These are phyloP conservation scores for Cryptomyrus ogoouensis DNA, from an alignment of 2,113 vertebrate species.

Conservation along the genomic window DNA sequence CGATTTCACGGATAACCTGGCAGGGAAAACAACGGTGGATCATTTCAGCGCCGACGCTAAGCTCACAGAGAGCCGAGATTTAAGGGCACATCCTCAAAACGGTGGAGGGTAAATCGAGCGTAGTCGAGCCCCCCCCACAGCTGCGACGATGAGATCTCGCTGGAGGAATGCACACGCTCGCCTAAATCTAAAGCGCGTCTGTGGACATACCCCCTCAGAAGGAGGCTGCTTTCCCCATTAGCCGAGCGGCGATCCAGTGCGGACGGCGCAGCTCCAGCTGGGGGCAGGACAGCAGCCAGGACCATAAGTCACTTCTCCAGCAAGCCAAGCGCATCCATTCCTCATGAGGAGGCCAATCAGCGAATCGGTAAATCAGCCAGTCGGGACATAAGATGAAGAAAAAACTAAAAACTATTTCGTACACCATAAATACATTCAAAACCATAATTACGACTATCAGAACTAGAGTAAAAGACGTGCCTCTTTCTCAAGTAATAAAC, in stretches of 20 bases:
- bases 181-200: not conserved
- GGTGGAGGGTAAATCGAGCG: not conserved
- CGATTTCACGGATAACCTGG: not conserved
- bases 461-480: not conserved
- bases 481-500: not conserved
- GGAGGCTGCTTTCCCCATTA: slow-evolving; percentile 56
- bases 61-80: not conserved
- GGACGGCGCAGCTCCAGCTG: slow-evolving; percentile 54
- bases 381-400: slow-evolving; percentile 27
- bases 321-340: slow-evolving; percentile 37
- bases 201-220: slow-evolving; percentile 3
- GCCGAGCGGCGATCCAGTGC: slow-evolving; percentile 40
- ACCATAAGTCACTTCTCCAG: slow-evolving; percentile 47
- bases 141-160: not conserved
- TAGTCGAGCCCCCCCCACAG: not conserved
- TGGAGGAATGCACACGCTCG: slow-evolving; percentile 4
- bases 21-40: not conserved
- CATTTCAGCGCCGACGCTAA: not conserved
- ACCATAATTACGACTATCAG: slow-evolving; percentile 19
- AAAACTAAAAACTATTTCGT: slow-evolving; percentile 32
- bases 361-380: slow-evolving; percentile 38
- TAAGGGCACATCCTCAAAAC: not conserved
- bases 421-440: slow-evolving; percentile 31
- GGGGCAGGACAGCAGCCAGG: slow-evolving; percentile 39
- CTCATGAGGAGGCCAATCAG: slow-evolving; percentile 39